Conservation (phyloP, 2,888 invertebrate genomes). For the Drosophila mayaguana region DNA sequence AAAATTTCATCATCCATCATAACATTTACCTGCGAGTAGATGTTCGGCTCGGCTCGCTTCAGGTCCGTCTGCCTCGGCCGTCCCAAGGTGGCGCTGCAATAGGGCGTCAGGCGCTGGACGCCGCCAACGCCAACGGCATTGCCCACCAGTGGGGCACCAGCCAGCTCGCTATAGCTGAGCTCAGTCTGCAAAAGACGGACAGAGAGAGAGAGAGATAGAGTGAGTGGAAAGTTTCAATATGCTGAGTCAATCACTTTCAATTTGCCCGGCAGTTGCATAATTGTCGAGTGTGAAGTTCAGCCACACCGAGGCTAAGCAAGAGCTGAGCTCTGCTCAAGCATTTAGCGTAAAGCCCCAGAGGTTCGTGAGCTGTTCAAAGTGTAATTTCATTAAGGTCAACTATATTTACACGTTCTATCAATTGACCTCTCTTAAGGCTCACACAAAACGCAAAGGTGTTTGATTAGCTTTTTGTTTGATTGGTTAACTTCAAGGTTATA, state of each 20-base stretch:
- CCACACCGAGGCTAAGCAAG: not conserved
- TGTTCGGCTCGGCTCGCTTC: conserved; percentile 85
- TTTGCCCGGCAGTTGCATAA: conserved; percentile 37
- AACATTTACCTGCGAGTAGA: conserved; percentile 85
- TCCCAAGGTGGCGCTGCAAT: conserved; percentile 85
- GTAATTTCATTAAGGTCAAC: not conserved
- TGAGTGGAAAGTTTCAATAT: not conserved
- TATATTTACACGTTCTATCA: not conserved
- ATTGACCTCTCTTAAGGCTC: not conserved
- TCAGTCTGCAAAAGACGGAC: conserved; percentile 75
- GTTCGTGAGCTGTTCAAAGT: not conserved
- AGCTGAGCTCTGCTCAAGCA: not conserved
- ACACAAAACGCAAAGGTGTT: not conserved
- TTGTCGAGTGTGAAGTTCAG: conserved; percentile 24
- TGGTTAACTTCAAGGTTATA: not conserved
- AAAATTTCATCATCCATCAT: conserved; percentile 82
- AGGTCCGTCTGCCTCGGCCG: conserved; percentile 84
- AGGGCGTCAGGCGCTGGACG: conserved; percentile 83
- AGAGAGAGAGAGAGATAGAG: not conserved
- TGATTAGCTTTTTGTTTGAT: not conserved
- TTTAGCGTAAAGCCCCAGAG: not conserved
- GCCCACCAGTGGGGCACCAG: conserved; percentile 70
- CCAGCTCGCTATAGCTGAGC: conserved; percentile 83
- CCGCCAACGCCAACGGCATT: conserved; percentile 52
- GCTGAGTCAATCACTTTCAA: conserved; percentile 45